Conservation (phyloP, 2,797 vertebrate species). For the Propithecus deckenii region DNA sequence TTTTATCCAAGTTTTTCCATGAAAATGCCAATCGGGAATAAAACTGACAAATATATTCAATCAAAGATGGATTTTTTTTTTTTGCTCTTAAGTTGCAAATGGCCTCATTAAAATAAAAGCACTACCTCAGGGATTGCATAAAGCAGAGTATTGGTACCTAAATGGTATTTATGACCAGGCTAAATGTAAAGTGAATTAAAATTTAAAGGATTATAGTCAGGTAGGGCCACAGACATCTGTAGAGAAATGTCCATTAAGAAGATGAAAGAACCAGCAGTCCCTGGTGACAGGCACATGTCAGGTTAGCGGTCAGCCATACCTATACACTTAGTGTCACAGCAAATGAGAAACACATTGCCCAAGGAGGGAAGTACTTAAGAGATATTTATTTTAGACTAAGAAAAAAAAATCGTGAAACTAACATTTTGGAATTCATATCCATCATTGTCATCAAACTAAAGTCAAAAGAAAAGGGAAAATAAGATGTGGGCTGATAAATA, state of each 20-base stretch:
- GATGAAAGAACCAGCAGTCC: conserved; percentile 92
- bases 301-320: conserved; percentile 85
- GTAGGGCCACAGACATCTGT: conserved; percentile 94
- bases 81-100: conserved; percentile 97
- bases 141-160: conserved; percentile 95
- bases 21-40: conserved; percentile 96
- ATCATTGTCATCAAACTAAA: conserved; percentile 55
- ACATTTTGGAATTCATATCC: conserved; percentile 42
- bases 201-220: conserved; percentile 98
- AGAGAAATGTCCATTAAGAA: conserved; percentile 95
- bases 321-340: conserved; percentile 83
- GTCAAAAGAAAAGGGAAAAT: conserved; percentile 42
- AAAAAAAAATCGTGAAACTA: conserved; percentile 75
- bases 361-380: conserved; percentile 65
- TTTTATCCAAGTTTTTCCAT: conserved; percentile 92
- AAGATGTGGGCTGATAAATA: conserved; percentile 64
- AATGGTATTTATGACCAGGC: conserved; percentile 98
- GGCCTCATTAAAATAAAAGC: conserved; percentile 99
- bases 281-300: conserved; percentile 84
- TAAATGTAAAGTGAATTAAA: conserved; percentile 99
- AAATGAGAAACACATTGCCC: conserved; percentile 84
- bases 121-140: conserved; percentile 94
- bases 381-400: conserved; percentile 82
- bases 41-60: conserved; percentile 95
- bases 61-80: conserved; percentile 92